Evolutionary conservation across 1,140 invertebrate genomes (phyloP), one percentile per base, ranked within the genome.

Genomic region (Lepidurus couesii): DNA sequence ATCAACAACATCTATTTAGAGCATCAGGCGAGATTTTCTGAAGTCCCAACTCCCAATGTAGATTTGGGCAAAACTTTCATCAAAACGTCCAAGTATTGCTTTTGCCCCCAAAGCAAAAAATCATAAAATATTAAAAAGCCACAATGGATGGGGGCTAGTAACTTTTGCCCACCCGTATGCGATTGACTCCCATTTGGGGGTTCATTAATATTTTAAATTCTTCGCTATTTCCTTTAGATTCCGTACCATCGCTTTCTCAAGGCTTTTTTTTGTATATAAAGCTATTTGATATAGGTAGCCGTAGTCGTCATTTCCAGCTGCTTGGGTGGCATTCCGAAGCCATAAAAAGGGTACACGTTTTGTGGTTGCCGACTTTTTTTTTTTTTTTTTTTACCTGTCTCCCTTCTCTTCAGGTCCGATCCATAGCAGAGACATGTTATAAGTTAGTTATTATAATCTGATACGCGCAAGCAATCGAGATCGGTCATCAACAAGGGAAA

Each of bases 261-360:
- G 47, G 47, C 2, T 65, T 34, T 34, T 34, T 34, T 34, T 34
- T 34, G 2, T 34, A 34, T 65, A 65, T 11, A 65, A 65, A 65
- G 53, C 53, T 65, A 65, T 65, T 65, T 65, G 53, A 65, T 65
- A 65, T 65, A 65, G 53, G 53, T 65, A 65, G 53, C 53, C 21
- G 16, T 65, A 21, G 53, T 65, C n/a, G 53, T 21, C 53, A 65
- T 65, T 65, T 65, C 21, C 53, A 65, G 53, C 53, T 65, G 53
- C 53, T 65, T 65, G 53, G 53, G 53, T 65, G 53, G 53, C 13
- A 65, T 65, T 21, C 53, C 53, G 53, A 65, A 65, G 53, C 53
- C 53, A 65, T 65, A 65, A 65, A 65, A 65, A 65, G 53, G 53
- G 53, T 65, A 65, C 53, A 65, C 53, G 53, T 65, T 65, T 65